A percentile compares a stretch with the other conserved stretches of the same genome.
Evolutionary conservation across 1,140 invertebrate species (phyloP).

Genomic region (Ips typographus): DNA sequence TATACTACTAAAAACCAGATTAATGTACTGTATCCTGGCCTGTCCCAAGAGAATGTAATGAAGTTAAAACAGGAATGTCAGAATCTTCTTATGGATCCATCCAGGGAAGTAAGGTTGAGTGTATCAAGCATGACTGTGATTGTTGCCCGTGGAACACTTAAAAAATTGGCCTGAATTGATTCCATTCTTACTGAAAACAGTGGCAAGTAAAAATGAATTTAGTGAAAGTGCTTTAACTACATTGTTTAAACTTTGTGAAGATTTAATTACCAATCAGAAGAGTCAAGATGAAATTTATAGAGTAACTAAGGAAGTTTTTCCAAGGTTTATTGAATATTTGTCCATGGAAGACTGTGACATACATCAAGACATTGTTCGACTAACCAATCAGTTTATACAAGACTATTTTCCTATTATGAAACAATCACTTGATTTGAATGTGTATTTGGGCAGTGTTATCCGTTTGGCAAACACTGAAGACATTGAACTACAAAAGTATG

Average conservation of each 20-base stretch:
- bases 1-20: constrained; percentile 49
- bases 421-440: constrained; percentile 41
- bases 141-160: constrained; percentile 45
- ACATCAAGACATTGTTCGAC: constrained; percentile 39
- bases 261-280: constrained; percentile 42
- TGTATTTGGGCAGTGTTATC: constrained; percentile 47
- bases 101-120: constrained; percentile 46
- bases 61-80: constrained; percentile 46
- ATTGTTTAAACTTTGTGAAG: constrained; percentile 48
- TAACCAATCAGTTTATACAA: constrained; percentile 49
- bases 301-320: constrained; percentile 44
- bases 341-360: constrained; percentile 40
- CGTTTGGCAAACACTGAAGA: constrained; percentile 43
- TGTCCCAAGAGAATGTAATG: constrained; percentile 39
- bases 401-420: constrained; percentile 46
- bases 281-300: constrained; percentile 43
- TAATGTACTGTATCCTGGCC: constrained; percentile 37
- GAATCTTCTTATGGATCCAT: constrained; percentile 46
- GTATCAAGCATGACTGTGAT: constrained; percentile 47
- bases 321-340: constrained; percentile 42
- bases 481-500: constrained; percentile 45
- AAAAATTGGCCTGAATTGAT: constrained; percentile 46
- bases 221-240: constrained; percentile 48
- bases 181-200: constrained; percentile 42
- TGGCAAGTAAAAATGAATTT: constrained; percentile 42